These are phyloP conservation scores for Phalacrocorax aristotelis DNA, from an alignment of 2,113 vertebrate species.

Conservation along the genomic window DNA sequence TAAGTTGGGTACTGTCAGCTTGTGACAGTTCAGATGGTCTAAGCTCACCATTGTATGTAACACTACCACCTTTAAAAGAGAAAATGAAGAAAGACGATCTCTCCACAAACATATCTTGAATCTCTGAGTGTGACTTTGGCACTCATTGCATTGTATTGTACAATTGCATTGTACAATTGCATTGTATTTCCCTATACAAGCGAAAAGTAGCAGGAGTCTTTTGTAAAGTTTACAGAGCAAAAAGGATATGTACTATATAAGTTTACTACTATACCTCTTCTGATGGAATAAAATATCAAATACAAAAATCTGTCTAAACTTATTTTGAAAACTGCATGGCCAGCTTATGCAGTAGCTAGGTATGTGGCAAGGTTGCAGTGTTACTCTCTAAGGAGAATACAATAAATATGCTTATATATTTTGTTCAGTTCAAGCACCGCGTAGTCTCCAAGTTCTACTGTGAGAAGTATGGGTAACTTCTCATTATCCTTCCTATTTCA, in stretches of 20 bases:
- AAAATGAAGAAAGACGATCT: not conserved
- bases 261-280: conserved; percentile 16
- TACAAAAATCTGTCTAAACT: conserved; percentile 61
- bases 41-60: not conserved
- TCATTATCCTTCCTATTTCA: conserved; percentile 17
- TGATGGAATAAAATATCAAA: conserved; percentile 1
- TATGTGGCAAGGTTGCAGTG: conserved; percentile 36
- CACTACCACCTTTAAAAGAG: not conserved
- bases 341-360: conserved; percentile 66
- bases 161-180: too few species aligned
- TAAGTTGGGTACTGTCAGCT: not conserved
- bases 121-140: not conserved
- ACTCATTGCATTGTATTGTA: too few species aligned
- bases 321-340: conserved; percentile 66
- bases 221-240: not conserved
- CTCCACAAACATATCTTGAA: not conserved
- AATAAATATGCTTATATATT: conserved; percentile 39
- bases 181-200: not conserved
- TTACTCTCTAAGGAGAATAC: conserved; percentile 67
- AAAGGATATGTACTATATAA: not conserved
- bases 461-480: conserved; percentile 41
- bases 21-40: not conserved
- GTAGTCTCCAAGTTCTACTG: conserved; percentile 26
- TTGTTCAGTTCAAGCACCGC: conserved; percentile 51
- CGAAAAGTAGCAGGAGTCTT: not conserved